These are phyloP conservation scores for Thelaira solivaga DNA, from an alignment of 2,888 invertebrate species.

Conservation along the genomic window DNA sequence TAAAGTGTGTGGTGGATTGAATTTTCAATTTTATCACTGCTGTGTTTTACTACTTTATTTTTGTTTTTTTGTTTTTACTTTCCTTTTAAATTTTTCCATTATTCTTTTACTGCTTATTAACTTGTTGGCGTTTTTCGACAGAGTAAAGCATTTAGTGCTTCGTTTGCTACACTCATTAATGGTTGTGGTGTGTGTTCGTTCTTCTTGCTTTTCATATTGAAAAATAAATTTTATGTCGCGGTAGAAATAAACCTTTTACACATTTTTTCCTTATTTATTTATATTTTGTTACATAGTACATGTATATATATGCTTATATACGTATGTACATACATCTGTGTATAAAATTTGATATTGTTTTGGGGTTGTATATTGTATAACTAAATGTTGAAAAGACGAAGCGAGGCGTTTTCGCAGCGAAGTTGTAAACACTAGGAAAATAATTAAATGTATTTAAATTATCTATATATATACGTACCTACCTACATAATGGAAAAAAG, in stretches of 20 bases:
- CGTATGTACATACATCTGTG: background rate
- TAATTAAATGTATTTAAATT: background rate
- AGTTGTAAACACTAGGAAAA: constrained; percentile 9
- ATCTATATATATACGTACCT: no score
- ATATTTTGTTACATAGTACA: constrained; percentile 14
- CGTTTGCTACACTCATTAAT: constrained; percentile 69
- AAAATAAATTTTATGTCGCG: constrained; percentile 29
- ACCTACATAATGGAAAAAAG: background rate
- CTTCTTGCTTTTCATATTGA: constrained; percentile 28
- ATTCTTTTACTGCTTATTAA: constrained; percentile 40
- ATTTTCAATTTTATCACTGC: constrained; percentile 51
- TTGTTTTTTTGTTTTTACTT: constrained; percentile 11
- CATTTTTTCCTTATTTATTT: constrained; percentile 39
- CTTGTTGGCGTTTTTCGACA: constrained; percentile 61
- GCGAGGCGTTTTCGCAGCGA: constrained; percentile 33
- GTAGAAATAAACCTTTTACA: constrained; percentile 49
- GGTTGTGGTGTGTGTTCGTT: constrained; percentile 65
- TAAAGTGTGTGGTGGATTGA: constrained; percentile 20
- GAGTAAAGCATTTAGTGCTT: constrained; percentile 68
- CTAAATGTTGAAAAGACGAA: constrained; percentile 22
- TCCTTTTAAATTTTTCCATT: constrained; percentile 4
- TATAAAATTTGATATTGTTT: constrained; percentile 18
- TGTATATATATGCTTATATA: constrained; percentile 14
- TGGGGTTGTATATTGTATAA: constrained; percentile 51
- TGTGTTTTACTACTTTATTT: constrained; percentile 11